These are phyloP conservation scores for Polypterus senegalus DNA, from an alignment of 2,113 vertebrate species.

Conservation along the genomic window DNA sequence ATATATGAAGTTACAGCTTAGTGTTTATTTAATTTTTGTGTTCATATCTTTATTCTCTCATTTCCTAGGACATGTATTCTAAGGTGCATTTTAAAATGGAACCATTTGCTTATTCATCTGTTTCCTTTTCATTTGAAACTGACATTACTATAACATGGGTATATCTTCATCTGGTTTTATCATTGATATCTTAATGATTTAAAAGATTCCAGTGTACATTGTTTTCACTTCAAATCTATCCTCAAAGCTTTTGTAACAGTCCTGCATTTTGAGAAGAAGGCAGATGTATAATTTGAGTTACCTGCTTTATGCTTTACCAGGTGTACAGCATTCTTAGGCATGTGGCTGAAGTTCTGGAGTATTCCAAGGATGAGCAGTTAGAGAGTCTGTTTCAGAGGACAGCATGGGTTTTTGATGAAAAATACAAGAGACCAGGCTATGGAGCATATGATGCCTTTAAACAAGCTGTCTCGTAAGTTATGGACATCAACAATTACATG, in stretches of 20 bases:
- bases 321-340: slow-evolving; percentile 96
- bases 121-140: too few species aligned
- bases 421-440: slow-evolving; percentile 89
- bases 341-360: slow-evolving; percentile 90
- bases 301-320: slow-evolving; percentile 36
- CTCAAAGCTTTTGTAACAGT: neutral
- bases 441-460: slow-evolving; percentile 96
- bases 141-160: too few species aligned
- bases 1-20: too few species aligned
- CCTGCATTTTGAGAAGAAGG: neutral
- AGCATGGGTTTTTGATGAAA: slow-evolving; percentile 96
- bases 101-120: too few species aligned
- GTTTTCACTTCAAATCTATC: neutral
- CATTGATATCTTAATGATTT: too few species aligned
- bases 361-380: slow-evolving; percentile 91
- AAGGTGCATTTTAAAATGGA: too few species aligned
- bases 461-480: slow-evolving; percentile 87
- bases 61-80: too few species aligned
- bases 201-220: too few species aligned
- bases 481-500: too few species aligned
- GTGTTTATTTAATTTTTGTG: too few species aligned
- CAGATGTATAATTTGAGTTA: neutral
- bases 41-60: too few species aligned
- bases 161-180: too few species aligned
- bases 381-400: slow-evolving; percentile 93